Conservation (phyloP, 2,113 vertebrate species). For the Fulica atra region DNA sequence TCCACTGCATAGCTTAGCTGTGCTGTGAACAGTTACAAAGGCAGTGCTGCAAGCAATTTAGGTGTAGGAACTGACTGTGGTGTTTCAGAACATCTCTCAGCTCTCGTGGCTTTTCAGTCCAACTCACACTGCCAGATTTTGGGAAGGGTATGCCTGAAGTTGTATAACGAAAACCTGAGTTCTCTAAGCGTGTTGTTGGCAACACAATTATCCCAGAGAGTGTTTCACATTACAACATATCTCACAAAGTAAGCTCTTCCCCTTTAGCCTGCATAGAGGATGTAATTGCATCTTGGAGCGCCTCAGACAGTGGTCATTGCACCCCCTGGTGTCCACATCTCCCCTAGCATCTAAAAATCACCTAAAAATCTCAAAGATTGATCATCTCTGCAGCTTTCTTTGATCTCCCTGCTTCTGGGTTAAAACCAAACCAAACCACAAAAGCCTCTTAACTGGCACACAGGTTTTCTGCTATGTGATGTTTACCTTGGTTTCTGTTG, state of each 20-base stretch:
- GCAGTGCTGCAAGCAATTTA: neutral
- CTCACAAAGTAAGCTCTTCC: neutral
- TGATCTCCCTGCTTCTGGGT: neutral
- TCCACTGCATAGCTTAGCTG: neutral
- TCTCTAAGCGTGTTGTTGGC: neutral
- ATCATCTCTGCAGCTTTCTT: neutral
- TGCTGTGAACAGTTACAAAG: neutral
- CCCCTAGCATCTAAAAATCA: neutral
- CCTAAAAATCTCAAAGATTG: rapidly evolving
- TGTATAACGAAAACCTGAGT: neutral
- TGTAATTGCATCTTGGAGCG: neutral
- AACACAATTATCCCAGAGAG: neutral
- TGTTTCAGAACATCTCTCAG: neutral
- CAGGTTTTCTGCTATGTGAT: neutral
- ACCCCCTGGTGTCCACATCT: slow-evolving; percentile 18
- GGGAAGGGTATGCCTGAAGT: neutral
- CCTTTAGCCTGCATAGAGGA: neutral
- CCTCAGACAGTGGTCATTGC: neutral
- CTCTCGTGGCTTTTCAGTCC: neutral
- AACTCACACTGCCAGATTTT: neutral
- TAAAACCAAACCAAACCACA: too few species aligned
- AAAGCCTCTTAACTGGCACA: neutral
- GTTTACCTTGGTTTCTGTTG: neutral
- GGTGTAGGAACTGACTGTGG: rapidly evolving
- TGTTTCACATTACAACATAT: neutral